A percentile compares a stretch with the other conserved stretches of the same genome.
These are phyloP conservation scores for Dryobota labecula DNA, from an alignment of 2,888 invertebrate species.

Conservation along the genomic window DNA sequence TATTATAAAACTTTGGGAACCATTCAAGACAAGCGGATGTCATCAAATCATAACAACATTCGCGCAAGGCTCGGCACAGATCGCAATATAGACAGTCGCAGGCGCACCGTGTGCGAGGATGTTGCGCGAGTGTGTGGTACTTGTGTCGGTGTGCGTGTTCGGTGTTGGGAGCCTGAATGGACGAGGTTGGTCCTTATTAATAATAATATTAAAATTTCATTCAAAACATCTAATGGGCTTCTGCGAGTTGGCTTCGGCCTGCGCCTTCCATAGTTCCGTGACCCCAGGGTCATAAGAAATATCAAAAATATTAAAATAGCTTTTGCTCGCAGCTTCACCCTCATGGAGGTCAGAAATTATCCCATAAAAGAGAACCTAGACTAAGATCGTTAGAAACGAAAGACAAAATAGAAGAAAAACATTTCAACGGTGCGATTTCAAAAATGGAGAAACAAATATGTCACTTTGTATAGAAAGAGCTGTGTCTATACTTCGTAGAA, in stretches of 20 bases:
- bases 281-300: too few relatives aligned
- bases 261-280: too few relatives aligned
- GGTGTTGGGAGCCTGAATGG: slow-evolving; percentile 60
- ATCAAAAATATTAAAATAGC: neutral
- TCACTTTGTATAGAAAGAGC: too few relatives aligned
- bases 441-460: too few relatives aligned
- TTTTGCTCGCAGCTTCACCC: neutral
- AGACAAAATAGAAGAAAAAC: too few relatives aligned
- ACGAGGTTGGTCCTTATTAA: slow-evolving; percentile 65
- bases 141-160: slow-evolving; percentile 60
- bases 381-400: too few relatives aligned
- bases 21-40: slow-evolving; percentile 69
- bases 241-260: too few relatives aligned
- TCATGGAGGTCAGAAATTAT: neutral
- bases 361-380: too few relatives aligned
- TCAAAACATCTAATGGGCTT: too few relatives aligned
- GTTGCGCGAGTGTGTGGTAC: slow-evolving; percentile 58
- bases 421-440: too few relatives aligned
- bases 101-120: slow-evolving; percentile 50
- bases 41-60: slow-evolving; percentile 77
- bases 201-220: too few relatives aligned
- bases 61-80: slow-evolving; percentile 68
- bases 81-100: slow-evolving; percentile 60
- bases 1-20: slow-evolving; percentile 73
- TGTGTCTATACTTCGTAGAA: too few relatives aligned